Base-by-base conservation (phyloP, 2,797 vertebrate species). In the Typhlichthys eigenmanni region DNA sequence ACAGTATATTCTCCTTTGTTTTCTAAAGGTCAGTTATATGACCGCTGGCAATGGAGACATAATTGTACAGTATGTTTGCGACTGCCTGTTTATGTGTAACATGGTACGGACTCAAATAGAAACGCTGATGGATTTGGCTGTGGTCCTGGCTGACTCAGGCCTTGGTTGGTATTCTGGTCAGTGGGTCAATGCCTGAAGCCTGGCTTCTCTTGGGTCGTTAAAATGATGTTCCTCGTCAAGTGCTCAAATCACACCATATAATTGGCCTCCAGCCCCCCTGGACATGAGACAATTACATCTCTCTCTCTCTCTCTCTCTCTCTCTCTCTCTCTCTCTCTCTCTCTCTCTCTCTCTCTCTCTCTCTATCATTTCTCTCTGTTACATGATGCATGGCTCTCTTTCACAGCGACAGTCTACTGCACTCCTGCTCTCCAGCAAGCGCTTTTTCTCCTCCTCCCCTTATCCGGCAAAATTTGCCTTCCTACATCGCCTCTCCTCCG, bases 191-290 rank as follows among this genome's bases (percentile, higher is more conserved):
- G 74, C 85, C 80, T 69, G 75, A 50, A 79, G 79, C 75, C 61
- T 13, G 58, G 55, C 63, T 60, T 60, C 69, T 81, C 71, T 63
- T 29, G 63, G 63, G 79, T 62, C 47, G 0, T 85, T 83, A 77
- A 85, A 83, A 65, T 68, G 72, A 81, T 78, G 72, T 78, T 85
- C 56, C 68, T 80, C 66, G 14, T 87, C 76, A 81, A 81, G 74
- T 76, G 74, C 75, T 84, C 65, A 66, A 75, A 85, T 85, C 76
- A 66, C 68, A 79, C 54, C 69, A 49, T 85, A 84, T 86, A 84
- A 85, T 82, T 84, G 76, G 75, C 67, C 72, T 81, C 77, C 65
- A 74, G 75, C 75, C 58, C 47, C 24, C 76, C 69, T 83, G 78
- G 78, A 85, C 64, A 76, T 47, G 47, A 78, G 69, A 69, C 82